A percentile compares a stretch with the other conserved stretches of the same genome.
These are phyloP conservation scores for Ptiloglossa arizonensis DNA, from an alignment of 1,140 invertebrate species.

Conservation along the genomic window DNA sequence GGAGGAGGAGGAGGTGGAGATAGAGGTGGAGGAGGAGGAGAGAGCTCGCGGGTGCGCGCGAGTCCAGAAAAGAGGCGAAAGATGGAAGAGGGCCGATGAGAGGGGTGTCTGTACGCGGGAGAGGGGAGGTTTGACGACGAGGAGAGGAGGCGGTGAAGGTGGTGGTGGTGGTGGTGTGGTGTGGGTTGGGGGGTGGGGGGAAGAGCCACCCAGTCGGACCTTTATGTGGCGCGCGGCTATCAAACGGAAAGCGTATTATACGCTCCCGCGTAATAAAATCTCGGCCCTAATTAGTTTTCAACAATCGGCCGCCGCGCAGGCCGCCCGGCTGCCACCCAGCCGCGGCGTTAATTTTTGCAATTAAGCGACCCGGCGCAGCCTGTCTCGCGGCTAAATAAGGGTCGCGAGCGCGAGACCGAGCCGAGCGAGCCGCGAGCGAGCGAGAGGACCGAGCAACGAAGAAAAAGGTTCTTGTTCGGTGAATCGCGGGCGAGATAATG, in stretches of 20 bases:
- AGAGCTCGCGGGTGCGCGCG: slow-evolving; percentile 14
- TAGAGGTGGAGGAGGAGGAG: too few relatives aligned
- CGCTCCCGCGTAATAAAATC: slow-evolving; percentile 59
- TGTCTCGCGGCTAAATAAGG: slow-evolving; percentile 41
- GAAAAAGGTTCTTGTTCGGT: slow-evolving; percentile 57
- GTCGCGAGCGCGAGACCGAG: slow-evolving; percentile 24
- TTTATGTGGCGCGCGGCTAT: slow-evolving; percentile 52
- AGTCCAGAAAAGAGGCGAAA: slow-evolving; percentile 42
- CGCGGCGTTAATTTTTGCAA: slow-evolving; percentile 73
- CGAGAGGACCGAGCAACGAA: slow-evolving; percentile 39
- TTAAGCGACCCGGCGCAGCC: slow-evolving; percentile 63
- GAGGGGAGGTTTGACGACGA: too few relatives aligned
- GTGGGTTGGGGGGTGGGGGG: not conserved
- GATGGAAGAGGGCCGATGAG: slow-evolving; percentile 4
- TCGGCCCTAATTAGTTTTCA: slow-evolving; percentile 74
- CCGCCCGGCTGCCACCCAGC: slow-evolving; percentile 5
- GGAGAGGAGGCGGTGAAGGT: not conserved
- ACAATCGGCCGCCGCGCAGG: slow-evolving; percentile 60
- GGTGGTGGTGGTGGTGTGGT: not conserved
- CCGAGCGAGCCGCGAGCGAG: too few relatives aligned
- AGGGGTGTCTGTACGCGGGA: not conserved
- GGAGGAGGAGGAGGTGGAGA: too few relatives aligned
- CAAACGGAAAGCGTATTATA: slow-evolving; percentile 66
- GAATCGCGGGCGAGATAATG: slow-evolving; percentile 51
- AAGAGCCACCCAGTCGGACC: slow-evolving; percentile 38